These are phyloP conservation scores for Melinopterus prodromus DNA, from an alignment of 2,888 invertebrate genomes.

Conservation along the genomic window DNA sequence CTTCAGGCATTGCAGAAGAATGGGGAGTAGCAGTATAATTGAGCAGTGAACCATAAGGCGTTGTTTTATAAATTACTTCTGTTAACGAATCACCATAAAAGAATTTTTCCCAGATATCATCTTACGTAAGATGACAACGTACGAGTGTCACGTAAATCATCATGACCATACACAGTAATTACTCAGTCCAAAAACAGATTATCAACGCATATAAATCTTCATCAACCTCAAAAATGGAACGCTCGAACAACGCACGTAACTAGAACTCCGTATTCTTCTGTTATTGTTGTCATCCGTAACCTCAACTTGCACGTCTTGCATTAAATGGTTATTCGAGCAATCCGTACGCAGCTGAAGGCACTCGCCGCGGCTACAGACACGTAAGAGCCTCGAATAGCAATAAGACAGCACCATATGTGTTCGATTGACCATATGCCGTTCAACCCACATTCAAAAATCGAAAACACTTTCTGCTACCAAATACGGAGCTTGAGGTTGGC, in stretches of 20 bases:
- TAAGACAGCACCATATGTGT: constrained; percentile 37
- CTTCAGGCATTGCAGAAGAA: no score
- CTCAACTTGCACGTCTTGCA: background rate
- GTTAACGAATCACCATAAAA: background rate
- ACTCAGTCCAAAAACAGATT: background rate
- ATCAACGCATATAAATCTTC: background rate
- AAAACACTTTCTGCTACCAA: constrained; percentile 40
- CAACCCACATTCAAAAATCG: constrained; percentile 45
- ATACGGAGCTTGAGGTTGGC: constrained; percentile 29
- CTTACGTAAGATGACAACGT: background rate
- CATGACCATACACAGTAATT: background rate
- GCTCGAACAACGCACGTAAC: background rate
- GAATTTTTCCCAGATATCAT: background rate
- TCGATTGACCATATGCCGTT: constrained; percentile 44
- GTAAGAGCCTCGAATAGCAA: constrained; percentile 29
- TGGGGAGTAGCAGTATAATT: no score
- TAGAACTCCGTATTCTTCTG: background rate
- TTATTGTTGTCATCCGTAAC: constrained; percentile 7
- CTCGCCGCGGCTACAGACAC: constrained; percentile 17
- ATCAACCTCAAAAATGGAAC: background rate
- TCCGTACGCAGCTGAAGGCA: constrained; percentile 10
- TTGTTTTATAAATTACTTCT: no score
- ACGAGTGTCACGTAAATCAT: background rate
- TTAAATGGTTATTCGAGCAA: background rate
- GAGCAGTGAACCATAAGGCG: no score